Evolutionary conservation across 2,113 vertebrate species (phyloP), one percentile per base, ranked within the genome.

Genomic region (Chloebia gouldiae): DNA sequence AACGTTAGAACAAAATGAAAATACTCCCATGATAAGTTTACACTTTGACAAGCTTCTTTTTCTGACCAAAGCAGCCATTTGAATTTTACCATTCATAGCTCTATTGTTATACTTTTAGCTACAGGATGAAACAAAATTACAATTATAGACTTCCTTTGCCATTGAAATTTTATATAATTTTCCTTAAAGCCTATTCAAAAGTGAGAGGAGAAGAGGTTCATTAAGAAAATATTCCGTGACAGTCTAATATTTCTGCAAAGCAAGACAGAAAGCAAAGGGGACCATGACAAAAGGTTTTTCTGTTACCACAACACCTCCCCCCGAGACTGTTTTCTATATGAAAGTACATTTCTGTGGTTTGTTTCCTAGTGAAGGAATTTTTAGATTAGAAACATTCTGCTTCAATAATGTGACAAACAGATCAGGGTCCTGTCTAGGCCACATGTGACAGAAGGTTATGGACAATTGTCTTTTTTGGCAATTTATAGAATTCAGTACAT

Each of bases 31-130:
- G 9, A 33, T 30, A 73, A 92, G 11, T 77, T 63, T 92, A 59
- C 14, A 45, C 40, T 93, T 84, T 53, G 33, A 18, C 42, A 81
- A 83, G 44, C 13, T 86, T 37, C 7, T 5, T 76, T 93, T 96
- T 77, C 15, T 73, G 56, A 73, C 72, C 8, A 56, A 81, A 96
- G 20, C 25, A 50, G 12, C 24, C 27, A 28, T 75, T 66, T 59
- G 24, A 94, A 90, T 84, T 85, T 91, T 85, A 76, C 25, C 23
- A 42, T n/a, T 63, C 8, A n/a, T 17, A 63, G 20, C 6, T 80
- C 35, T 11, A 42, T 45, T 94, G n/a, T 77, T 77, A 16, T n/a
- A 73, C 75, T 93, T 95, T 93, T 86, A 93, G 75, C 56, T 68
- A 53, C 12, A 45, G 47, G 31, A 86, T 88, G 33, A 94, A 86